Evolutionary conservation across 1,140 invertebrate species (phyloP).

Genomic region (Leptestheria dahalacensis): DNA sequence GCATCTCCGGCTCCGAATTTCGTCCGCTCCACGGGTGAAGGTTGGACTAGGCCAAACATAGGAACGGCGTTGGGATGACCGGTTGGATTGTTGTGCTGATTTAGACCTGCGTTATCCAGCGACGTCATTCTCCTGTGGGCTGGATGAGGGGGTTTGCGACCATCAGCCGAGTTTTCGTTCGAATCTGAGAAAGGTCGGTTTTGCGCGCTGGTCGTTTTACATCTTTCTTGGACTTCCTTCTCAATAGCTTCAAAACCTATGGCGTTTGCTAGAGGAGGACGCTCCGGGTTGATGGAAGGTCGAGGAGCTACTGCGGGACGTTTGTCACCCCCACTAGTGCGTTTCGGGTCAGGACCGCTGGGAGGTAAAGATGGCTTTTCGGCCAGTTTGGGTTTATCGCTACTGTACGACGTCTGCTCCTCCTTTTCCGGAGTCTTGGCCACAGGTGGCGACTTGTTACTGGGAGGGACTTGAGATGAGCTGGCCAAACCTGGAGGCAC

Average conservation of each 20-base stretch:
- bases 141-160: background rate
- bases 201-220: background rate
- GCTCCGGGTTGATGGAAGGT: constrained; percentile 10
- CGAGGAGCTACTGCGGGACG: constrained; percentile 8
- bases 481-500: constrained; percentile 19
- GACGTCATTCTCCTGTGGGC: constrained; percentile 1
- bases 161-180: background rate
- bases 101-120: background rate
- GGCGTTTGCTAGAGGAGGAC: background rate
- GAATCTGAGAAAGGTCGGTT: background rate
- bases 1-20: constrained; percentile 6
- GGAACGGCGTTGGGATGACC: constrained; percentile 11
- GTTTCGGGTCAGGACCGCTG: constrained; percentile 2
- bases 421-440: constrained; percentile 2
- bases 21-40: constrained; percentile 4
- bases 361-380: constrained; percentile 29
- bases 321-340: background rate
- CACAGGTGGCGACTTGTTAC: background rate
- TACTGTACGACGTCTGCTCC: constrained; percentile 17
- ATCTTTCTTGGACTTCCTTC: background rate
- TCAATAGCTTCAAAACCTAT: constrained; percentile 13
- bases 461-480: background rate
- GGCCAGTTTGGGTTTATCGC: constrained; percentile 23
- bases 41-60: constrained; percentile 6
- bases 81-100: background rate